Percentiles rank a stretch among this genome's conserved stretches.
These are phyloP conservation scores for Pseudomyrmex flavicornis DNA, from an alignment of 1,140 invertebrate species.

Conservation along the genomic window DNA sequence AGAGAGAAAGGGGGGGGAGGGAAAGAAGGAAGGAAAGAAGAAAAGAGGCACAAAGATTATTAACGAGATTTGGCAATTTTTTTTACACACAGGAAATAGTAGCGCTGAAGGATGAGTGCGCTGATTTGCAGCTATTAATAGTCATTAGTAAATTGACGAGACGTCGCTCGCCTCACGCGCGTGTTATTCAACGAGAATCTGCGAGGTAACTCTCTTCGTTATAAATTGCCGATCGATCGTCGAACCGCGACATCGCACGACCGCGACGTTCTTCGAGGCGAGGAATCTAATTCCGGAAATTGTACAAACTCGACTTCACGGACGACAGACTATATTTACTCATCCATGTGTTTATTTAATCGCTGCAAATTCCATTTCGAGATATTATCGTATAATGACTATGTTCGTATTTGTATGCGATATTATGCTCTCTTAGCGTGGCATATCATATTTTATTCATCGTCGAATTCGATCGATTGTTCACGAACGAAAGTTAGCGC, in stretches of 20 bases:
- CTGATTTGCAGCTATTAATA: constrained; percentile 40
- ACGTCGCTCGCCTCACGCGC: background rate
- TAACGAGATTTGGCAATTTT: constrained; percentile 1
- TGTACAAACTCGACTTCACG: constrained; percentile 13
- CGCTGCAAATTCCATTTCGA: background rate
- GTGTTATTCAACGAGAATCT: constrained; percentile 37
- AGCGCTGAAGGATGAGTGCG: background rate
- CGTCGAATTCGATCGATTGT: constrained; percentile 23
- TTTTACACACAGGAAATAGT: background rate
- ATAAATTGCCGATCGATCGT: constrained; percentile 54
- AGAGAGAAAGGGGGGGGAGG: too few relatives aligned
- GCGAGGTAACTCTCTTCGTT: constrained; percentile 5
- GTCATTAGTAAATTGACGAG: constrained; percentile 38
- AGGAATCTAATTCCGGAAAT: constrained; percentile 24
- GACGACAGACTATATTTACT: constrained; percentile 1
- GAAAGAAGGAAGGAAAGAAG: too few relatives aligned
- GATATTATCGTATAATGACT: background rate
- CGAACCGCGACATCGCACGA: constrained; percentile 1
- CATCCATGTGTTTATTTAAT: constrained; percentile 6
- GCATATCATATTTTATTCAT: constrained; percentile 1
- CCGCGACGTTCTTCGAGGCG: background rate
- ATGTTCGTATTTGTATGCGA: background rate
- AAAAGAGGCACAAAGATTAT: background rate
- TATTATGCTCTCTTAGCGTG: background rate
- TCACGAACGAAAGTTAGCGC: constrained; percentile 7